Evolutionary conservation across 2,797 vertebrate genomes (phyloP).

Genomic region (Oreochromis grahami): DNA sequence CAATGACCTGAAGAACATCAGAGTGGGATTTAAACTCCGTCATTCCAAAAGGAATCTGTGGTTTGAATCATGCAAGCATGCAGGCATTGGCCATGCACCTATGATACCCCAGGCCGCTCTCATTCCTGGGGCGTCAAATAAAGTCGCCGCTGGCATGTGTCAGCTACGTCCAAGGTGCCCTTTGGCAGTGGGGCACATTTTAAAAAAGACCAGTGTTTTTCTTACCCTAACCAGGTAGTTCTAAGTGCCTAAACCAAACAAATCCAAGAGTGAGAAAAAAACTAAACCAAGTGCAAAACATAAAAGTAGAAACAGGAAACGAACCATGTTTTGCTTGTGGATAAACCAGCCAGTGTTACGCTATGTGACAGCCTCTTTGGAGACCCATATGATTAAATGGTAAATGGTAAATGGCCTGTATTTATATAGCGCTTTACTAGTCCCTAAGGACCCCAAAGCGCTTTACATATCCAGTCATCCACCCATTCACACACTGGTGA

Average conservation of each 20-base stretch:
- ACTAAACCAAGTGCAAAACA: background rate
- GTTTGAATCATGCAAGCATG: background rate
- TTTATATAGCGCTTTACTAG: too few species aligned
- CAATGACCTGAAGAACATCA: background rate
- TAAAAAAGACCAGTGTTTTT: background rate
- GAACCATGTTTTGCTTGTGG: fast-evolving
- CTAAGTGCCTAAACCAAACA: background rate
- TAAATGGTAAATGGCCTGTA: too few species aligned
- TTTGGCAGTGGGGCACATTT: background rate
- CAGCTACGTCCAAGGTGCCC: background rate
- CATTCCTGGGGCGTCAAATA: fast-evolving
- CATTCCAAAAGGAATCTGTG: background rate
- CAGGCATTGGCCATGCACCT: fast-evolving
- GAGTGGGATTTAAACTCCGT: background rate
- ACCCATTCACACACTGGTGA: too few species aligned
- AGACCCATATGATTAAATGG: background rate
- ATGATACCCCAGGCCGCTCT: background rate
- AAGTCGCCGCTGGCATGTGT: fast-evolving
- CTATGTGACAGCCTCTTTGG: background rate
- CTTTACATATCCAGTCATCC: too few species aligned
- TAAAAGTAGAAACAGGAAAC: background rate
- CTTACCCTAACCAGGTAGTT: background rate
- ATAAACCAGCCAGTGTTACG: background rate
- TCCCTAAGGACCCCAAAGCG: too few species aligned
- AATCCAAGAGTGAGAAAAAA: background rate